Conservation (phyloP, 2,888 invertebrate species). For the Leucophora obtusa region DNA sequence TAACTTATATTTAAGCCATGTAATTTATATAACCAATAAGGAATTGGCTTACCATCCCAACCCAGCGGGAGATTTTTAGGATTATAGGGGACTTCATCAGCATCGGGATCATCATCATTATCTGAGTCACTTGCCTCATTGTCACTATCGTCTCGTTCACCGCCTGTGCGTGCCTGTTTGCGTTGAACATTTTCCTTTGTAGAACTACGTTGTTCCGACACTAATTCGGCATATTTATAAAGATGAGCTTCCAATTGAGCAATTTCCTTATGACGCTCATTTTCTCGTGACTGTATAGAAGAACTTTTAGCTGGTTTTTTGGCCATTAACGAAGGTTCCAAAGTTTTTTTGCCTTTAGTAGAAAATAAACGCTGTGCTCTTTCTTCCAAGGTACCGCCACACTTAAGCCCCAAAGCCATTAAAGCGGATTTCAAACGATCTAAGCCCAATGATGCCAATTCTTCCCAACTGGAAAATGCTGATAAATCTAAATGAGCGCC, state of each 20-base stretch:
- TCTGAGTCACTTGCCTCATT: slow-evolving; percentile 89
- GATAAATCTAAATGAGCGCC: slow-evolving; percentile 99
- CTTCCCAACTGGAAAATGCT: slow-evolving; percentile 97
- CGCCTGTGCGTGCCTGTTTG: slow-evolving; percentile 97
- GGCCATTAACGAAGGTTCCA: slow-evolving; percentile 94
- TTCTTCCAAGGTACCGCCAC: slow-evolving; percentile 98
- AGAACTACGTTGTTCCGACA: slow-evolving; percentile 90
- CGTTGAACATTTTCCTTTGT: slow-evolving; percentile 99
- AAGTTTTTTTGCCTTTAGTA: slow-evolving; percentile 95
- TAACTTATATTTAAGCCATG: slow-evolving; percentile 99
- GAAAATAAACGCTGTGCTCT: slow-evolving; percentile 96
- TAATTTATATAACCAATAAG: slow-evolving; percentile 99
- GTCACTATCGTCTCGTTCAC: slow-evolving; percentile 94
- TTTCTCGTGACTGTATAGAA: slow-evolving; percentile 81
- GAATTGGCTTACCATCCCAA: slow-evolving; percentile 97
- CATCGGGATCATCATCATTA: slow-evolving; percentile 90
- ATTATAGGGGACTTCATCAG: slow-evolving; percentile 98
- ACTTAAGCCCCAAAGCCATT: slow-evolving; percentile 97
- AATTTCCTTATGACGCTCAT: slow-evolving; percentile 89
- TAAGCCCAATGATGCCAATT: slow-evolving; percentile 96
- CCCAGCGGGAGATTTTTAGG: slow-evolving; percentile 99
- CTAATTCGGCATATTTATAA: slow-evolving; percentile 90
- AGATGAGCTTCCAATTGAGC: slow-evolving; percentile 93
- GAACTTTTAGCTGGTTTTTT: slow-evolving; percentile 84
- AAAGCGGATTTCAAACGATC: slow-evolving; percentile 98